Conservation (phyloP, 2,888 invertebrate species). For the Ypsolopha sequella region DNA sequence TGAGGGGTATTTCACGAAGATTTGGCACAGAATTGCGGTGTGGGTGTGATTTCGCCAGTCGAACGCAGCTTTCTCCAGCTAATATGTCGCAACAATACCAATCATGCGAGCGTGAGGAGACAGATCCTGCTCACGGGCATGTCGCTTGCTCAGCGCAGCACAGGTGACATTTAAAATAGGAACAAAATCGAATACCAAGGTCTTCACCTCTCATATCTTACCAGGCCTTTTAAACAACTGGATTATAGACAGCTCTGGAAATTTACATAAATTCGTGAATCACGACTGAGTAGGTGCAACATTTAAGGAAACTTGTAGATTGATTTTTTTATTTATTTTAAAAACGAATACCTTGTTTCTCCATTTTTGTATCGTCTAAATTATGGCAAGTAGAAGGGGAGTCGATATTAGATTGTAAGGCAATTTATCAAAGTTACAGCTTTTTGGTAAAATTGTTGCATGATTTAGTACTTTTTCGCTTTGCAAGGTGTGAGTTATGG, state of each 20-base stretch:
- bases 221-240: conserved; percentile 18
- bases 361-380: neutral
- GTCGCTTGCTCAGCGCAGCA: conserved; percentile 11
- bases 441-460: neutral
- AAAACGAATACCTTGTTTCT: conserved; percentile 4
- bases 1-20: conserved; percentile 41
- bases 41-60: conserved; percentile 63
- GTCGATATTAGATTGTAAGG: neutral
- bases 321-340: conserved; percentile 18
- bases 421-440: neutral
- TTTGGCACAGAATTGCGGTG: conserved; percentile 55
- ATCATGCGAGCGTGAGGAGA: neutral
- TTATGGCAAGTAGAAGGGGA: neutral
- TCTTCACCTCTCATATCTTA: conserved; percentile 26
- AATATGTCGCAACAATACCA: conserved; percentile 33
- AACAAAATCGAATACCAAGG: conserved; percentile 56
- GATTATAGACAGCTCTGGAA: conserved; percentile 16
- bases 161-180: conserved; percentile 32
- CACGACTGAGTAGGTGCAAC: conserved; percentile 41
- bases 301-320: conserved; percentile 56
- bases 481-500: neutral
- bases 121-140: neutral
- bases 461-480: neutral
- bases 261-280: conserved; percentile 26
- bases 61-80: conserved; percentile 51